Base-by-base conservation (phyloP, 2,113 vertebrate species). In the Seriola quinqueradiata region DNA sequence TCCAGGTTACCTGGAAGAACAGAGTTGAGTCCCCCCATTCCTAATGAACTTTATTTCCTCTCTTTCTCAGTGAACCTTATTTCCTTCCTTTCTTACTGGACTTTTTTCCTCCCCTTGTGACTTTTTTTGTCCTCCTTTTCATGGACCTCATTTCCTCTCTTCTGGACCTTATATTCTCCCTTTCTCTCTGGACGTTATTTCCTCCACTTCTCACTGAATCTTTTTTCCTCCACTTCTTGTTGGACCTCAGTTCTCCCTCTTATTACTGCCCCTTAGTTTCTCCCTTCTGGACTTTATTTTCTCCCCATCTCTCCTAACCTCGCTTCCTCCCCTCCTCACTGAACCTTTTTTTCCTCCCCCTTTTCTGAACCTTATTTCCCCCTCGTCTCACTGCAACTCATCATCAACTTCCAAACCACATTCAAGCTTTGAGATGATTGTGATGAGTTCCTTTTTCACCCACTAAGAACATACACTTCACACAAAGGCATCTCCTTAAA, bases 41-140 rank as follows among this genome's bases (percentile, higher is more conserved):
- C n/a, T 38, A 36, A 38, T 23, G 11, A 42, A 54, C 32, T 36
- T 36, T 50, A 42, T 60, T 75, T 69, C 23, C 72, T 36, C 6
- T 12, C 19, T n/a, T 74, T 42, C 60, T 70, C 48, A 54, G 16
- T 79, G 77, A 60, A 64, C 52, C 64, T 46, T 77, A 67, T 73
- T 69, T 68, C 32, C 64, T 81, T 48, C 46, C 44, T 9, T 70
- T 25, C n/a, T 80, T 14, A 14, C 32, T 83, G 54, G 57, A 32
- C 55, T 46, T 73, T n/a, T 17, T 42, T 23, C 19, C 17, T 40
- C 3, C 19, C 25, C 54, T 52, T 48, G 16, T 48, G 40, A 42
- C 8, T 11, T 4, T 16, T 34, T 23, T 74, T 44, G 28, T 76
- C 19, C 17, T 25, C 1, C 19, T 48, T 11, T 48, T 14, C 3